phyloP scores from a whole-genome alignment of 2,797 vertebrate species.

The Leptoclinus maculatus region DNA sequence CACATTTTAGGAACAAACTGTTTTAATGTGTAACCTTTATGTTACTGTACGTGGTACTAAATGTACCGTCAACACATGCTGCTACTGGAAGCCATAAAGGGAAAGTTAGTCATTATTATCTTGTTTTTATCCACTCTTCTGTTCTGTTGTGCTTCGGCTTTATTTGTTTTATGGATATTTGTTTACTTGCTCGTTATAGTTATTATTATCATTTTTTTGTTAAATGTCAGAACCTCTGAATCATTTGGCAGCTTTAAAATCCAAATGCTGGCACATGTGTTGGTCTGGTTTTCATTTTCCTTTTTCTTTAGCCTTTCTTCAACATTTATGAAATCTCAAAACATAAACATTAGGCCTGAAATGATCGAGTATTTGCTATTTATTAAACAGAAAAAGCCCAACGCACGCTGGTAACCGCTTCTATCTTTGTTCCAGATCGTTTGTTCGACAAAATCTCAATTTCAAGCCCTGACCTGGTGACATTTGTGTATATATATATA shows the following conservation, averaged over 20 bases:
- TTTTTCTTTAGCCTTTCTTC: background rate
- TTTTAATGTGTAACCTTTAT: background rate
- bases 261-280: background rate
- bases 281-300: slow-evolving; percentile 19
- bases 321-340: background rate
- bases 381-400: background rate
- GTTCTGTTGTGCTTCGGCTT: slow-evolving; percentile 7
- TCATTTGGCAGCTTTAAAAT: slow-evolving; percentile 26
- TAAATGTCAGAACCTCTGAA: slow-evolving; percentile 11
- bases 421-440: background rate
- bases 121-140: background rate
- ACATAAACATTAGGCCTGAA: background rate
- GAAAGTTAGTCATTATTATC: background rate
- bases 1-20: background rate
- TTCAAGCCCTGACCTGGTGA: background rate
- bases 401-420: background rate
- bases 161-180: slow-evolving; percentile 16
- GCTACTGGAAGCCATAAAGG: background rate
- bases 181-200: background rate
- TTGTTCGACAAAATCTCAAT: background rate
- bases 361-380: background rate
- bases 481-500: background rate
- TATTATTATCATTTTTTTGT: background rate
- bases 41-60: background rate
- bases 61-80: background rate